Base-by-base conservation (phyloP, 1,140 invertebrate genomes). In the Heliconius nattereri region DNA sequence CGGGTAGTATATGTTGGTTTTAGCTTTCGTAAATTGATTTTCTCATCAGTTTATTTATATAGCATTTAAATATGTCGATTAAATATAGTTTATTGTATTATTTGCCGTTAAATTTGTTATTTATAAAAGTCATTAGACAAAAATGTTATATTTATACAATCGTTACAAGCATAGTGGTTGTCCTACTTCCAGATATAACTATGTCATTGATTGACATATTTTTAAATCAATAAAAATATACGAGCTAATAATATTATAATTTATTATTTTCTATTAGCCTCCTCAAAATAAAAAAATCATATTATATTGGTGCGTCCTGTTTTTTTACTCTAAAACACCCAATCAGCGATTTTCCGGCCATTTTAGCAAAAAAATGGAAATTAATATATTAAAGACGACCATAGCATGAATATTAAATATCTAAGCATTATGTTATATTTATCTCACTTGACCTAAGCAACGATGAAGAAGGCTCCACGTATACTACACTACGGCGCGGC, bases 381-480 rank as follows among this genome's bases (percentile, higher is more conserved):
- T 52, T 1, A 52, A 20, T 52, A 52, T 52, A 6, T 52, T 19
- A 52, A 52, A 7, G 49, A 6, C 49, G 19, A 52, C 13, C 40
- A 5, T 45, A 16, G 8, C 40, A 52, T 16, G 49, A 16, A 52
- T 52, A 20, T 66, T 66, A 26, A 26, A 26, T 29, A 66, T 23
- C 60, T 66, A 66, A 66, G 60, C 23, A 66, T 66, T 66, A 66
- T 23, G 57, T 66, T 66, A 66, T 66, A 66, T 66, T 66, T 66
- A 66, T 66, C 57, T 5, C 57, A 66, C 57, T 66, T 66, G 57
- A 66, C 57, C 57, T 66, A 66, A 66, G 57, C 23, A 23, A 66
- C 57, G 57, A 26, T 66, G 23, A 66, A 66, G 60, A 29, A 26
- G 60, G 23, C 60, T 66, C 60, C 29, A 26, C 60, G 60, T 66